Base-by-base conservation (phyloP, 2,113 vertebrate genomes). In the Anguilla japonica region DNA sequence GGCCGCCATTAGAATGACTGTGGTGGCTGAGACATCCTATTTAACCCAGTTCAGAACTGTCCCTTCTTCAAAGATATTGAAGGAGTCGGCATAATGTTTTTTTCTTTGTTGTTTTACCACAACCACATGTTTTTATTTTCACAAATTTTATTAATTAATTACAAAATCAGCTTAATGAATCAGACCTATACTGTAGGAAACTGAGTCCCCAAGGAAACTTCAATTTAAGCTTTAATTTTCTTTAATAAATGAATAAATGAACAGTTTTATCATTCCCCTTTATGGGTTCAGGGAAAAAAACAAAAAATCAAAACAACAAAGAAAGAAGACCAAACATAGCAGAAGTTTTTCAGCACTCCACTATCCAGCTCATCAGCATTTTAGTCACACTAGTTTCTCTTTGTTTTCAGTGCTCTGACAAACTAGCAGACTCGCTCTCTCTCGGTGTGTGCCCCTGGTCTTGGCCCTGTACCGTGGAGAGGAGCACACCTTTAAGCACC, bases 1-100 rank as follows among this genome's bases (percentile, higher is more conserved):
- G 85, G 87, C 88, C 86, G 84, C 88, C 89, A 80, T 88, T 88
- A 87, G 39, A 40, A 39, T 5, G 11, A 29, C 11, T 78, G 29
- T 4, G 29, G 29, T 34, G 79, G 41, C 39, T 41, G 79, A 41
- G 40, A 40, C 18, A 40, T 15, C 14, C 79, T 18, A 41, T 41
- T 40, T 41, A 1, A 15, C 79, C 13, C 29, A 41, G 40, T 20
- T 16, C 34, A 20, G 63, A 71, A 75, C 71, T 29, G 26, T 34
- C 26, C 2, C 20, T 67, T 11, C 26, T 75, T 75, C 13, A 34
- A 9, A 75, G 34, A 75, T 29, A 75, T 34, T 75, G 26, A 75
- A 14, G 71, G 8, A 75, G 71, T 75, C 29, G 13, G 26, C 71
- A 75, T 13, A 1, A 8, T n/a, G n/a, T 13, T 75, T n/a, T 75